Evolutionary conservation across 2,797 vertebrate genomes (phyloP), one percentile per base, ranked within the genome.

Genomic region (Danionella dracula): DNA sequence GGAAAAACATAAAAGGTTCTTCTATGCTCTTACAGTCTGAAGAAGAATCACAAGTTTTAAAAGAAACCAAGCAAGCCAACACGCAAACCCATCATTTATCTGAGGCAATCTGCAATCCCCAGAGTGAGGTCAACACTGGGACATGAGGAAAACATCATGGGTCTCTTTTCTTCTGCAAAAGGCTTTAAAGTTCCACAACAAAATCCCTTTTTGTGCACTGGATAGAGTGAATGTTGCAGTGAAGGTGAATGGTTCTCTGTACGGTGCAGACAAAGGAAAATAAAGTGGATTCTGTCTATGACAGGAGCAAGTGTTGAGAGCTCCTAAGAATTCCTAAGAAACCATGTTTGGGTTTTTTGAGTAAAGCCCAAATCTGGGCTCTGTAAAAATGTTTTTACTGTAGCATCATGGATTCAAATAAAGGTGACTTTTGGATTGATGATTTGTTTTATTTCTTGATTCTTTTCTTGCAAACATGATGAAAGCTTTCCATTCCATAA

Each of bases 101-200:
- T 53, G 38, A 37, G 31, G 31, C 19, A 65, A 54, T 21, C 53
- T 65, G 9, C 55, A 65, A 59, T 65, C 46, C 49, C 41, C 62
- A 55, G 32, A 66, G 69, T 16, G 62, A 48, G 62, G 55, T 66
- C 62, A 58, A 42, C 1, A 2, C 61, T 16, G 8, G 16, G 59
- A 54, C 48, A 60, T 41, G 62, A 48, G 13, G 45, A 66, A 45
- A 51, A 60, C 55, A 60, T 66, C 62, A 60, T 41, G 31, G 49
- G 32, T 59, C 62, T 54, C 27, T 48, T 61, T 54, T 58, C n/a
- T 23, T 37, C 49, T 59, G 46, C 46, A 54, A 59, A 44, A 66
- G 55, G 48, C 62, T 60, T 71, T 53, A 45, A 66, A 4, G 55
- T 54, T 60, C 61, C 10, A 38, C 17, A 20, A 13, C 20, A 1